Evolutionary conservation across 2,888 invertebrate species (phyloP).

Genomic region (Dicyrtomina minuta): DNA sequence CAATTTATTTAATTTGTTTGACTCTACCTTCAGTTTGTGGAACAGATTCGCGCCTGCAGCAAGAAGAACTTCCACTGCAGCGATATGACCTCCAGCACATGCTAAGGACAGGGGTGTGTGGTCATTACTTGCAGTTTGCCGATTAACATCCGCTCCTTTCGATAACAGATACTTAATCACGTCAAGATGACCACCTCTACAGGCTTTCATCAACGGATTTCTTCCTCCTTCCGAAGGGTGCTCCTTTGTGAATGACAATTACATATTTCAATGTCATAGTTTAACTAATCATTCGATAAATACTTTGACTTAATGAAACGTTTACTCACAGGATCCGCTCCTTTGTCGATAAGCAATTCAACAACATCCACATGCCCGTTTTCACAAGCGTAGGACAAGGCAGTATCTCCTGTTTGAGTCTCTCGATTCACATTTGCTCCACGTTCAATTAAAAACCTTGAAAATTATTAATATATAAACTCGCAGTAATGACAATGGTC

Average conservation of each 20-base stretch:
- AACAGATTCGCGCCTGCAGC: conserved; percentile 91
- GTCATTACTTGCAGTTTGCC: conserved; percentile 90
- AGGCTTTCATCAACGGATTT: conserved; percentile 98
- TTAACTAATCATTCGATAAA: neutral
- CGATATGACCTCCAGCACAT: conserved; percentile 92
- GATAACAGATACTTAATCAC: conserved; percentile 93
- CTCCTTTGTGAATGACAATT: conserved; percentile 62
- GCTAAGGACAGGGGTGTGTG: conserved; percentile 95
- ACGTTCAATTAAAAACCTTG: conserved; percentile 75
- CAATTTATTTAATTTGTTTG: neutral
- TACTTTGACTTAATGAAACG: neutral
- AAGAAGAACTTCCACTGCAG: conserved; percentile 88
- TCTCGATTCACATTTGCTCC: conserved; percentile 89
- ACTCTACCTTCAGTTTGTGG: conserved; percentile 82
- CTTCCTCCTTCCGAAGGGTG: conserved; percentile 96
- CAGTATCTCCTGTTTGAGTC: conserved; percentile 93
- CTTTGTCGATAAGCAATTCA: conserved; percentile 83
- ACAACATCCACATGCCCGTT: conserved; percentile 98
- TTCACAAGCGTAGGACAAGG: conserved; percentile 96
- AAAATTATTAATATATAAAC: neutral
- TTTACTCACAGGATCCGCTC: conserved; percentile 74
- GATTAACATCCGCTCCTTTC: conserved; percentile 81
- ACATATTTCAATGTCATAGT: neutral
- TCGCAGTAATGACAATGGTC: too few relatives aligned
- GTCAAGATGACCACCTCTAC: conserved; percentile 91